A percentile compares a stretch with the other conserved stretches of the same genome.
Conservation (phyloP, 92 coral and sea anemone species). For the Zoanthus solanderi region DNA sequence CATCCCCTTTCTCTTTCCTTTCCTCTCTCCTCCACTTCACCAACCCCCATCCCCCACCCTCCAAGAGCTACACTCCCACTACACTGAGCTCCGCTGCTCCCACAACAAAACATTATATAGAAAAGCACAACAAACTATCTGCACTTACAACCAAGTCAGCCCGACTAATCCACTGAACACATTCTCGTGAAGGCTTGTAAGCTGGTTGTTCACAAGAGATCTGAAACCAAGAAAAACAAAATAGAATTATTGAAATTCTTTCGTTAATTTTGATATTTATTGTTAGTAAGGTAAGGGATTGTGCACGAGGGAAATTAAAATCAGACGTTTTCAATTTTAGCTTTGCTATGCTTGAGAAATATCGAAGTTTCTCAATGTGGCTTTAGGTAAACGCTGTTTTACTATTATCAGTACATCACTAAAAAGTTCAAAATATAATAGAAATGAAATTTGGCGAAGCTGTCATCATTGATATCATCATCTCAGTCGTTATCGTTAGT, state of each 20-base stretch:
- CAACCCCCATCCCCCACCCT: too few species aligned
- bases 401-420: too few species aligned
- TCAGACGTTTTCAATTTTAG: neutral
- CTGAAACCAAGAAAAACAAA: slow-evolving; percentile 39
- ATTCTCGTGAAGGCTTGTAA: slow-evolving; percentile 49
- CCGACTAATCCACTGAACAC: slow-evolving; percentile 40
- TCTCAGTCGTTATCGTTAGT: neutral
- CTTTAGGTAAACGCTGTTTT: too few species aligned
- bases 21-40: too few species aligned
- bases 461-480: neutral
- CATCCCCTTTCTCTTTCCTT: too few species aligned
- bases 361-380: too few species aligned
- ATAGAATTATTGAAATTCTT: neutral
- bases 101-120: neutral
- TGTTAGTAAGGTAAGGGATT: too few species aligned
- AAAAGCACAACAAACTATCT: neutral
- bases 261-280: too few species aligned
- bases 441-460: too few species aligned
- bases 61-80: too few species aligned
- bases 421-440: too few species aligned
- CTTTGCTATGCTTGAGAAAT: neutral
- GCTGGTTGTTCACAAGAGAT: slow-evolving; percentile 44
- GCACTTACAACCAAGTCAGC: slow-evolving; percentile 58
- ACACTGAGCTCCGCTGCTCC: neutral
- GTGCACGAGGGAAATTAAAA: neutral